These are phyloP conservation scores for Ameiurus melas DNA, from an alignment of 2,113 vertebrate genomes.

Conservation along the genomic window DNA sequence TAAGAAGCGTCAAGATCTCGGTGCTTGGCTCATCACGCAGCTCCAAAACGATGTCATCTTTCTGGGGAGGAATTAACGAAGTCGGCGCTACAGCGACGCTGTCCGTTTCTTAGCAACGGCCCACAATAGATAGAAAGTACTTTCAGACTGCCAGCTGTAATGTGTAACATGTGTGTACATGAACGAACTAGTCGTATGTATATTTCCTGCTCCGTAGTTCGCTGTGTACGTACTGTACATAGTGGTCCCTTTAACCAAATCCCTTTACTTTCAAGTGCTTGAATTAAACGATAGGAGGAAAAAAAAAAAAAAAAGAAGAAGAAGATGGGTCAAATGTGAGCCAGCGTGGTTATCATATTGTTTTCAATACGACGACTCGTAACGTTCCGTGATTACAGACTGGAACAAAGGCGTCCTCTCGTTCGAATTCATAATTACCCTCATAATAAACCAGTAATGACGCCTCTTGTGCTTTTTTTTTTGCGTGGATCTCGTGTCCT, in stretches of 20 bases:
- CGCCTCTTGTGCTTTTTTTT: background rate
- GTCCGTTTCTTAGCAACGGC: slow-evolving; percentile 4
- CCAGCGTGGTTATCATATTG: background rate
- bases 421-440: background rate
- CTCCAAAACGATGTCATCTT: slow-evolving; percentile 33
- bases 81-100: slow-evolving; percentile 8
- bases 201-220: background rate
- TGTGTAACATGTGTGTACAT: background rate
- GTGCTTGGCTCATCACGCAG: slow-evolving; percentile 4
- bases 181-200: background rate
- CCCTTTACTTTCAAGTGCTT: background rate
- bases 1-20: background rate
- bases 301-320: background rate
- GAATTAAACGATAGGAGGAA: background rate
- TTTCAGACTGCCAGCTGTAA: background rate
- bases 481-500: slow-evolving; percentile 49
- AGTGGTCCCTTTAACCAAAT: slow-evolving; percentile 34
- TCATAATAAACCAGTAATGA: background rate
- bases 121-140: background rate
- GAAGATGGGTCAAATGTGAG: background rate
- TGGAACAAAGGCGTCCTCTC: background rate
- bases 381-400: background rate
- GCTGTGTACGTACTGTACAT: background rate
- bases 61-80: background rate
- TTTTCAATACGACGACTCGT: background rate